Conservation (phyloP, 1,140 invertebrate species). For the Spodoptera litura region DNA sequence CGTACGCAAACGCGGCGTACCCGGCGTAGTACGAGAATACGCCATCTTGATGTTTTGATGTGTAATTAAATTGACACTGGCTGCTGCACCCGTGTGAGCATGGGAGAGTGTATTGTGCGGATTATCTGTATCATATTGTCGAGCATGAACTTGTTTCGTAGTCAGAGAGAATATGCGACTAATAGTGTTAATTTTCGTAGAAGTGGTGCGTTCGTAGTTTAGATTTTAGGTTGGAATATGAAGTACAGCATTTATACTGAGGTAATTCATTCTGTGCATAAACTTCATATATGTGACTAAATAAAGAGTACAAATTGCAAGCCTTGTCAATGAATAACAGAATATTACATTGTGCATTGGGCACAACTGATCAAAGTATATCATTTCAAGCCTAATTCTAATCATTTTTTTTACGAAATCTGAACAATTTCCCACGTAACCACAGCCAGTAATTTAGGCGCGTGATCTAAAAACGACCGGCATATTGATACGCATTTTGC, state of each 20-base stretch:
- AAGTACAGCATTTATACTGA: no score
- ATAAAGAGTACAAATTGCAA: no score
- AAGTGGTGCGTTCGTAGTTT: no score
- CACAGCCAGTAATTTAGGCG: constrained; percentile 8
- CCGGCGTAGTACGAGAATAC: constrained; percentile 19
- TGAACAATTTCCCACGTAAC: neutral
- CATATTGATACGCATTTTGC: constrained; percentile 33
- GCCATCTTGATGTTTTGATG: constrained; percentile 48
- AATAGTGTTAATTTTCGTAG: no score
- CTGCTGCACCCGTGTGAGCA: constrained; percentile 31
- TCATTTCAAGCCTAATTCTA: no score
- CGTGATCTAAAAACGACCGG: constrained; percentile 14
- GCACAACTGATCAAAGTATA: no score
- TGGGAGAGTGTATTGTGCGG: constrained; percentile 18
- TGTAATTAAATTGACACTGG: constrained; percentile 47
- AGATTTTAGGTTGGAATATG: no score
- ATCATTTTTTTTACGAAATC: no score
- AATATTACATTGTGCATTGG: no score
- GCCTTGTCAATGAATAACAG: no score
- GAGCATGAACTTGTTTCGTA: constrained; percentile 3
- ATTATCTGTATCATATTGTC: constrained; percentile 23
- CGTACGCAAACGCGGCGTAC: constrained; percentile 42
- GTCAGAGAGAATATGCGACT: neutral
- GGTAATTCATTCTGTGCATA: no score
- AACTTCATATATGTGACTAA: no score